Base-by-base conservation (phyloP, 1,140 invertebrate species). In the Drosophila seguyi region DNA sequence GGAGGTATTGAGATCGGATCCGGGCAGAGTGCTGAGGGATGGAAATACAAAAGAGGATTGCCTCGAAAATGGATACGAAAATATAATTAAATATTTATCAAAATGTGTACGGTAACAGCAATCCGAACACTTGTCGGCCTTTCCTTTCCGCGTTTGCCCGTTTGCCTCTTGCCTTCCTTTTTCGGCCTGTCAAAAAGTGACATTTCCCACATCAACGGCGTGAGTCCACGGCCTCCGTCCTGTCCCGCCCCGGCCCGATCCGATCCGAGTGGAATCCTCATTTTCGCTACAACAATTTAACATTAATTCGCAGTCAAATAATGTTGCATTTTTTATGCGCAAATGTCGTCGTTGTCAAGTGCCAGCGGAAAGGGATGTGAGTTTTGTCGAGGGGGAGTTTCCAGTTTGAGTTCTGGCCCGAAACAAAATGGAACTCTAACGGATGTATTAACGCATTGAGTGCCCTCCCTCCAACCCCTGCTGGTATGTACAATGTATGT, bases 41-140 rank as follows among this genome's bases (percentile, higher is more conserved):
- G 34, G 41, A 16, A 11, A 41, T 11, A 36, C 27, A 31, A 42
- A 34, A 16, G n/a, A 39, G 48, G 41, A 56, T 22, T 47, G 57
- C 48, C 72, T 61, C 52, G 59, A 78, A 80, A 80, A 87, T 83
- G 80, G 84, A 83, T 68, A 87, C 80, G 75, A 75, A 78, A 87
- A 87, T 88, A 87, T 90, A 87, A 87, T 87, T 87, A 87, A 87
- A 87, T 87, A 87, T 87, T 87, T 87, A 87, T 87, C 75, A 87
- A 88, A 87, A 58, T 77, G 55, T 87, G 85, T 87, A 80, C 73
- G 85, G 81, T 60, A 85, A 77, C 81, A 80, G 71, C 81, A 85
- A 81, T 77, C 73, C 80, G 74, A 84, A 87, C 84, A 87, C 84
- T 87, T 87, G 84, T 87, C 76, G 84, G 85, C 61, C 34, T 27